phyloP scores from a whole-genome alignment of 2,113 vertebrate species.

The Miniopterus natalensis region DNA sequence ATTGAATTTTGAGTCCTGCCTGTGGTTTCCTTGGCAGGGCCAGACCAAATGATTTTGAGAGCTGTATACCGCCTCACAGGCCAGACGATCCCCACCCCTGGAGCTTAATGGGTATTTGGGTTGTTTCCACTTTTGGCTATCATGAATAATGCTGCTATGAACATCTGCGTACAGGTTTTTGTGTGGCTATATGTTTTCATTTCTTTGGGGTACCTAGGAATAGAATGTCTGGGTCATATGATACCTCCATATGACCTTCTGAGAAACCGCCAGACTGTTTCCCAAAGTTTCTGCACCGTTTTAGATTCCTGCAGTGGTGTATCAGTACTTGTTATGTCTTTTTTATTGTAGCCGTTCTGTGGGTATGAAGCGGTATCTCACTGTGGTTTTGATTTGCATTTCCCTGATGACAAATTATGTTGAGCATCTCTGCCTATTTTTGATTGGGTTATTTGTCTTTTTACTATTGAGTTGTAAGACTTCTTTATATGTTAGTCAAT shows the following conservation, averaged over 20 bases:
- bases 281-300: not conserved
- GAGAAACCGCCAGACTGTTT: not conserved
- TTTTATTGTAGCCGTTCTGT: not conserved
- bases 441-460: not conserved
- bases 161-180: not conserved
- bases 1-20: too few relatives aligned
- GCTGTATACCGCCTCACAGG: too few relatives aligned
- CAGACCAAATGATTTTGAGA: too few relatives aligned
- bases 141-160: not conserved
- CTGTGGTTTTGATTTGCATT: constrained; percentile 40
- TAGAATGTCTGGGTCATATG: not conserved
- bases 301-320: not conserved
- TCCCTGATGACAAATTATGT: not conserved
- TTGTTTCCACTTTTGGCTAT: not conserved
- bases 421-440: not conserved
- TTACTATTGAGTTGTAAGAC: not conserved
- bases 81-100: too few relatives aligned
- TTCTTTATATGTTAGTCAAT: not conserved
- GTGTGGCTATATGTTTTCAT: not conserved
- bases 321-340: not conserved
- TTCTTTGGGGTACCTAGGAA: not conserved
- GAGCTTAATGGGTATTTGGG: not conserved
- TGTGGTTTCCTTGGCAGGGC: too few relatives aligned
- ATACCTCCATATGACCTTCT: not conserved
- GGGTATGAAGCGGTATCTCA: not conserved